Evolutionary conservation across 2,888 invertebrate species (phyloP), one percentile per base, ranked within the genome.

Genomic region (Hermodice carunculata): DNA sequence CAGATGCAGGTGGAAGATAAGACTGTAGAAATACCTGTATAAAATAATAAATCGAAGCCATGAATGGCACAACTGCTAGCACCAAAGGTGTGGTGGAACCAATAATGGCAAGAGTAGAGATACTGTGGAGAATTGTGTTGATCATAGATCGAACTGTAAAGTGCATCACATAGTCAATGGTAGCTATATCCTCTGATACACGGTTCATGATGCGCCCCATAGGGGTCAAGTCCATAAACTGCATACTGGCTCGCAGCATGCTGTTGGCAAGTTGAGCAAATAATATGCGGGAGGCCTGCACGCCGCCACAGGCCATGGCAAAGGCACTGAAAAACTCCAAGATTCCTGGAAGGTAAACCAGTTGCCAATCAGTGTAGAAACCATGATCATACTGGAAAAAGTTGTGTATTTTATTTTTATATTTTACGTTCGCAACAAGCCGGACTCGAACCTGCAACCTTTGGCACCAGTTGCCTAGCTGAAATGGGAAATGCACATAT

Each of bases 201-300:
- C 85, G 74, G 67, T 86, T 86, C 26, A 85, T 60, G 57, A 86
- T 81, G 19, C 85, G 73, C 6, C 86, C 86, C 17, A 84, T 66
- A n/a, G 86, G 86, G 4, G 86, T 86, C 1, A n/a, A n/a, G n/a
- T n/a, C n/a, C n/a, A n/a, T n/a, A n/a, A n/a, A n/a, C n/a, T n/a
- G n/a, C n/a, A n/a, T n/a, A n/a, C n/a, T n/a, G n/a, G 60, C 71
- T 24, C 54, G 83, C 75, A 76, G 78, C 8, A 86, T 76, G 49
- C 78, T 78, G 11, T 61, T 57, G 11, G 87, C 73, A 70, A 87
- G 76, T 5, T 69, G 67, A 11, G 43, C 59, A 66, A 86, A 86
- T 14, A 79, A 81, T 14, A 71, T 52, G 14, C 70, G 44, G 26
- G 81, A 80, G 1, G 87, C 87, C 31, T 71, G 37, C 0, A 87